Conservation (phyloP, 2,113 vertebrate species). For the Ophthalmolycus amberensis region DNA sequence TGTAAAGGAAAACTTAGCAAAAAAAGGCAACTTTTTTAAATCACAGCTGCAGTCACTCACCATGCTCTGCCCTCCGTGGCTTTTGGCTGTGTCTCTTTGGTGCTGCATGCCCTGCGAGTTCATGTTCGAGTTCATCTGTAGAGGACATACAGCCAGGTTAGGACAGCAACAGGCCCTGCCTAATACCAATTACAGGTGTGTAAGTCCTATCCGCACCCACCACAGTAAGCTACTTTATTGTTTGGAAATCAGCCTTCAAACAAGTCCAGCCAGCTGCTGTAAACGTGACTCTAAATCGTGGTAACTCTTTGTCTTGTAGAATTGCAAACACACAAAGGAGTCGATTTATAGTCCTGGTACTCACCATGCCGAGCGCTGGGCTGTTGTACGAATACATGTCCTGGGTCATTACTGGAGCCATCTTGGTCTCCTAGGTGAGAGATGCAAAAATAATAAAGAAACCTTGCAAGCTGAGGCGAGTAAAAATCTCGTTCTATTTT, state of each 20-base stretch:
- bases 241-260: neutral
- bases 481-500: neutral
- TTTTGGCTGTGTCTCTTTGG: neutral
- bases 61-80: neutral
- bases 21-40: neutral
- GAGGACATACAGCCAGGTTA: neutral
- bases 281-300: neutral
- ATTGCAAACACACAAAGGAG: neutral
- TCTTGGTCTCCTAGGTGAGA: neutral
- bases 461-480: neutral
- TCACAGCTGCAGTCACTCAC: conserved; percentile 54
- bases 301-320: neutral
- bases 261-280: neutral
- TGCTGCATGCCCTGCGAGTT: neutral
- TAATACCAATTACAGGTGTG: neutral
- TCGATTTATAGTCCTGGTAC: conserved; percentile 6
- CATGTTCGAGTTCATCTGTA: conserved; percentile 16
- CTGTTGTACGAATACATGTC: neutral
- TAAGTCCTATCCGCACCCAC: neutral
- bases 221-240: neutral
- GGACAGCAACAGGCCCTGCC: neutral
- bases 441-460: neutral
- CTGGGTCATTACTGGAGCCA: neutral
- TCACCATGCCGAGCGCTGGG: neutral
- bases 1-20: neutral